These are phyloP conservation scores for Colletes latitarsis DNA, from an alignment of 1,140 invertebrate species.

Conservation along the genomic window DNA sequence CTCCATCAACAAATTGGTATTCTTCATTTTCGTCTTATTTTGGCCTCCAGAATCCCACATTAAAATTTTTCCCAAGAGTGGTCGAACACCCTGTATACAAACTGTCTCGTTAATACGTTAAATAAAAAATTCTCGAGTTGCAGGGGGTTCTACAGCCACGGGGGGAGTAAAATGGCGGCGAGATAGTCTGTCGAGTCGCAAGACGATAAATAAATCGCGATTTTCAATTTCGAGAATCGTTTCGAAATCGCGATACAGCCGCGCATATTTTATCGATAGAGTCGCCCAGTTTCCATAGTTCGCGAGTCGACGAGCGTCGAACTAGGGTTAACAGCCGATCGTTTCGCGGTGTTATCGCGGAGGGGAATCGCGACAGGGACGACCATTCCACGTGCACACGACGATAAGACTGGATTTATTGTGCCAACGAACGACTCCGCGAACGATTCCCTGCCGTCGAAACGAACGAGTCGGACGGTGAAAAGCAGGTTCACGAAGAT, in stretches of 20 bases:
- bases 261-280: slow-evolving; percentile 33
- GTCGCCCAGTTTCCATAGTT: not conserved
- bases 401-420: slow-evolving; percentile 41
- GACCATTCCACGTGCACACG: slow-evolving; percentile 20
- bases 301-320: not conserved
- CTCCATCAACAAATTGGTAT: too few relatives aligned
- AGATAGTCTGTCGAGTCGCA: not conserved
- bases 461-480: slow-evolving; percentile 9
- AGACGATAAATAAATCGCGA: not conserved
- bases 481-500: not conserved
- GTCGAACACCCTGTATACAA: too few relatives aligned
- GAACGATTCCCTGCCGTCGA: slow-evolving; percentile 17
- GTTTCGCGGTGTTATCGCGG: slow-evolving; percentile 24
- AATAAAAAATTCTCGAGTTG: too few relatives aligned
- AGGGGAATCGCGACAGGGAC: slow-evolving; percentile 24
- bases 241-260: not conserved
- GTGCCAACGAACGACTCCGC: slow-evolving; percentile 15
- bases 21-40: too few relatives aligned
- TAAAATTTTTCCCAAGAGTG: too few relatives aligned
- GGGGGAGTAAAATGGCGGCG: too few relatives aligned
- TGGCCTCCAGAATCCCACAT: too few relatives aligned
- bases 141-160: too few relatives aligned
- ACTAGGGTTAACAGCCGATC: slow-evolving; percentile 28
- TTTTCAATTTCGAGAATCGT: slow-evolving; percentile 18
- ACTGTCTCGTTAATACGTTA: too few relatives aligned